A percentile compares a stretch with the other conserved stretches of the same genome.
phyloP scores from a whole-genome alignment of 1,140 invertebrate species.

The Asbolus verrucosus region DNA sequence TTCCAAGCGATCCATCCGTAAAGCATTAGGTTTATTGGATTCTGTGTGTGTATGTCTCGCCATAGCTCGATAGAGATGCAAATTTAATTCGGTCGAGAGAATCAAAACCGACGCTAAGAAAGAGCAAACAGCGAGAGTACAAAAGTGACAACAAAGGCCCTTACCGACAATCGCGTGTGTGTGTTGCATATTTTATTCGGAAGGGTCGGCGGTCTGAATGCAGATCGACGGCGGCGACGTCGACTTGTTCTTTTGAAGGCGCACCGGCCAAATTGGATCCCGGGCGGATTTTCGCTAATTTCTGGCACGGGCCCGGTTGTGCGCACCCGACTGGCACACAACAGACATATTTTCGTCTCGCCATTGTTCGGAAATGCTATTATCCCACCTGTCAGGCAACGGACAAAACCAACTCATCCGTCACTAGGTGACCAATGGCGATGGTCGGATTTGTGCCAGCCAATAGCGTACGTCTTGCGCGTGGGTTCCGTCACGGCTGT shows the following conservation, averaged over 20 bases:
- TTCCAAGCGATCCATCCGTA: too few species aligned
- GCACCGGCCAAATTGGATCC: background rate
- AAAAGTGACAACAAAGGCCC: constrained; percentile 50
- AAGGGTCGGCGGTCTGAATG: constrained; percentile 51
- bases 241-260: constrained; percentile 52
- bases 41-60: background rate
- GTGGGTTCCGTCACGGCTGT: constrained; percentile 42
- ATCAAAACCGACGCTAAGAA: constrained; percentile 52
- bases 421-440: constrained; percentile 46
- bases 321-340: constrained; percentile 27
- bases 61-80: constrained; percentile 49
- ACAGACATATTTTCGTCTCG: constrained; percentile 59
- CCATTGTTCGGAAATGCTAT: constrained; percentile 57
- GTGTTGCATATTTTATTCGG: constrained; percentile 53
- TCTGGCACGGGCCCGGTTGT: background rate
- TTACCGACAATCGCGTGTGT: constrained; percentile 49
- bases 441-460: constrained; percentile 43
- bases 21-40: too few species aligned
- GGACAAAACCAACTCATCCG: constrained; percentile 45
- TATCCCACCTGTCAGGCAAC: constrained; percentile 47
- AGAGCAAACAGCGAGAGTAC: constrained; percentile 47
- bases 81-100: constrained; percentile 52
- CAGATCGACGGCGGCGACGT: too few species aligned
- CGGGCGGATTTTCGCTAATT: too few species aligned
- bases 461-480: constrained; percentile 42